Base-by-base conservation (phyloP, 2,797 vertebrate genomes). In the Chaunax sp. region DNA sequence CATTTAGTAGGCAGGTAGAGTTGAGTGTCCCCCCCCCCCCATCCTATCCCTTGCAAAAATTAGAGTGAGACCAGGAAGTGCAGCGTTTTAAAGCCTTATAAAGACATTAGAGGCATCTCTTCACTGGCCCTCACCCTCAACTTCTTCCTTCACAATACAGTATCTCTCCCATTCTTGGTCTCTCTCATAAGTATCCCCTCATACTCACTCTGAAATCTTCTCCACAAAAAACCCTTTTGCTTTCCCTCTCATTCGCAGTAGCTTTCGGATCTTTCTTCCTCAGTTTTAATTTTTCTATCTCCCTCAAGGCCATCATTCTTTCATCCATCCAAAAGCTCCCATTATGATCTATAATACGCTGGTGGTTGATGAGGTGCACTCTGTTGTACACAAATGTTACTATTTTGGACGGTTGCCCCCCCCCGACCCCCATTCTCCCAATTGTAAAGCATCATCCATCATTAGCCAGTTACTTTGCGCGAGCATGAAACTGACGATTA, bases 401-500 rank as follows among this genome's bases (percentile, higher is more conserved):
- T 43, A 64, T 78, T 75, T 83, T 72, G 23, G 51, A 78, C 79
- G 84, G 72, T 83, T 79, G 84, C 83, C 81, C 13, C 53, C 59
- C 33, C 15, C 58, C 33, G 46, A 46, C 52, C 28, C 55, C 46
- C 12, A 41, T 35, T 35, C n/a, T n/a, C 35, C 16, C 73, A 55
- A 57, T 66, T 61, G 70, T 73, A 81, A 80, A 72, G 46, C 75
- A 62, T 58, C 49, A 58, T 84, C 73, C 77, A 78, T 82, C 84
- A 78, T 85, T 60, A 49, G 63, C 33, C 20, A 18, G 56, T 77
- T 81, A 78, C 81, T 78, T 78, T 67, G 77, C 19, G 10, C 6
- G 56, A 78, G 83, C 67, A 80, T 87, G 86, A 88, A 89, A 88
- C 77, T 69, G 69, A 82, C 62, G 83, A 90, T 91, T 88, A 87